Base-by-base conservation (phyloP, 2,113 vertebrate species). In the Callospermophilus lateralis region DNA sequence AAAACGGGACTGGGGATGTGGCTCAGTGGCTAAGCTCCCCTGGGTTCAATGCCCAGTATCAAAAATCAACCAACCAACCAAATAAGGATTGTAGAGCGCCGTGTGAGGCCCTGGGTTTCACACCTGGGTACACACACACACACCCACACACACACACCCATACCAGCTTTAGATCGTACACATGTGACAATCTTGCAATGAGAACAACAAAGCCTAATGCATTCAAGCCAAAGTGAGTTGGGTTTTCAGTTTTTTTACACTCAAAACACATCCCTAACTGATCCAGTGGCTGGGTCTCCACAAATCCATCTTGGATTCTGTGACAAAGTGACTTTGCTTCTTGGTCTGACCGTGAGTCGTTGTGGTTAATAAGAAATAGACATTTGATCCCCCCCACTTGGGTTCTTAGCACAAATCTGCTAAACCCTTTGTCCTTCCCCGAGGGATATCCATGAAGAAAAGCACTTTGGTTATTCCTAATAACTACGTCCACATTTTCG, bases 111-210 rank as follows among this genome's bases (percentile, higher is more conserved):
- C 34, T 81, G 13, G 11, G 16, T 81, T 81, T 13, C n/a, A 58
- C 1, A 4, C 78, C 30, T 1, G 61, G n/a, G 28, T 4, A 16
- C 16, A 53, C 1, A 30, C 28, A 42, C 15, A 9, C 8, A 3
- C 3, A 39, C 6, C 30, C 26, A 65, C 63, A 30, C 24, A 37
- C 26, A 5, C 37, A 65, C 26, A 32, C 15, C 1, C 11, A 17
- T 20, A 39, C 3, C 77, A 39, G 45, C 32, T 42, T 63, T 15
- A 42, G 26, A 61, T 9, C 37, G n/a, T 11, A 19, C 12, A 11
- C 8, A 30, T 48, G 12, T 26, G 37, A 42, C 24, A 34, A 26
- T 39, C 12, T 26, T 30, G 13, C 15, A 42, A 51, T 74, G 61
- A 87, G 34, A 48, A 63, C 9, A 30, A 34, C 19, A 42, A 30